phyloP scores from a whole-genome alignment of 1,140 invertebrate genomes.

The Solenopsis invicta region DNA sequence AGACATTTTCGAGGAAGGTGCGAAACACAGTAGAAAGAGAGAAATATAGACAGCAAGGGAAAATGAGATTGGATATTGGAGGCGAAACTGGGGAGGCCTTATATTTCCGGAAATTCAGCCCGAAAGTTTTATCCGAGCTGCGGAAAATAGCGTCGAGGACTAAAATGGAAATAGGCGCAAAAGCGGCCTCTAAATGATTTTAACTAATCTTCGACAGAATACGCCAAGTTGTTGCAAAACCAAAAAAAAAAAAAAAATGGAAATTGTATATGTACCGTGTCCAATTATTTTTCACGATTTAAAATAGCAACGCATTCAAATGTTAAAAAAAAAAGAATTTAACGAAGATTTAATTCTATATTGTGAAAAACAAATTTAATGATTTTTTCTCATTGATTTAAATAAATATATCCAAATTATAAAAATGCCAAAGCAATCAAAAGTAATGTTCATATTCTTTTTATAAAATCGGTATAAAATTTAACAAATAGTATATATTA shows the following conservation, averaged over 20 bases:
- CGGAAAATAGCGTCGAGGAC: constrained; percentile 1
- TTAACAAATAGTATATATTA: not conserved
- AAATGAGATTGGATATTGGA: constrained; percentile 49
- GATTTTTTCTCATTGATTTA: not conserved
- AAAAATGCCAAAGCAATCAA: not conserved
- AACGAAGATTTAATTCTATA: no score
- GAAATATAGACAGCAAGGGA: constrained; percentile 15
- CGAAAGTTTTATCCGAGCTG: constrained; percentile 25
- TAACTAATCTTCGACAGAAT: constrained; percentile 3
- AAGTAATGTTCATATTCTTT: not conserved
- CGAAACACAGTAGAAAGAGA: not conserved
- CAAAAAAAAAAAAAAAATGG: not conserved
- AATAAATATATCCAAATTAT: not conserved
- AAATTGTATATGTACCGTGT: not conserved
- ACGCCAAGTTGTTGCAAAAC: not conserved
- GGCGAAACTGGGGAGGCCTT: constrained; percentile 27
- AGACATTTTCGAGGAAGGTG: constrained; percentile 48
- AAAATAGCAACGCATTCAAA: not conserved
- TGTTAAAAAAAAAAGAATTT: not conserved
- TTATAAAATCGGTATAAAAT: not conserved
- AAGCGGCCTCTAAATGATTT: constrained; percentile 28
- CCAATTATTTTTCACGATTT: not conserved
- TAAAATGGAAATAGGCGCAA: constrained; percentile 13
- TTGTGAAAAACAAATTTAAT: not conserved
- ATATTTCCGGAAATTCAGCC: constrained; percentile 53